Evolutionary conservation across 2,888 invertebrate species (phyloP), one percentile per base, ranked within the genome.

Genomic region (Allolobophora icterica): DNA sequence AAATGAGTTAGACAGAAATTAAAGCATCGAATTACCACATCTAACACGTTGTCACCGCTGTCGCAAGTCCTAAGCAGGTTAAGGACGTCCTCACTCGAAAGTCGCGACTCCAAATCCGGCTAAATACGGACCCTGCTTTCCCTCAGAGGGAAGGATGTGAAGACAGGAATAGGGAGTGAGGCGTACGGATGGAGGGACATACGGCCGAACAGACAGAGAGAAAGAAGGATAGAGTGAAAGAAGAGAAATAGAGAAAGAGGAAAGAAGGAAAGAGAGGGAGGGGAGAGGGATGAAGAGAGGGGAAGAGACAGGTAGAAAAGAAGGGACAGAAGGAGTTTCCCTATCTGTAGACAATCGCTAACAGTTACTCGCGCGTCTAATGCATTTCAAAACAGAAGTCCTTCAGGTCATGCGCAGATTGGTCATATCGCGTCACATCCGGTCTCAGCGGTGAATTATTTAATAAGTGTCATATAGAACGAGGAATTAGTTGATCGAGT

Each of bases 361-460:
- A n/a, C 58, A 71, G 71, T 52, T 52, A 71, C 17, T 71, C 71
- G 5, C 6, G 30, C 13, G 71, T n/a, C 71, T n/a, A 71, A 71
- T 71, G 30, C 71, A 8, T 71, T 71, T 71, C 71, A 17, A n/a
- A 71, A 8, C n/a, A 71, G 71, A n/a, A 13, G 71, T n/a, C n/a
- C 52, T 71, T 71, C 71, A 8, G 71, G 71, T n/a, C 71, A 30
- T 71, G 71, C 71, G n/a, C 71, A 71, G 30, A n/a, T 71, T n/a
- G n/a, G 71, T n/a, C 71, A 71, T 71, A 71, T n/a, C 11, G n/a
- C 71, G 71, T 71, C 71, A 71, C 71, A 71, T 71, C 71, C 71
- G 71, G n/a, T n/a, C 30, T n/a, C n/a, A n/a, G 71, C 17, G 11
- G n/a, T n/a, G 30, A 71, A 8, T 71, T 11, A 71, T 71, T 71